Base-by-base conservation (phyloP, 2,888 invertebrate species). In the Synergus gifuensis region DNA sequence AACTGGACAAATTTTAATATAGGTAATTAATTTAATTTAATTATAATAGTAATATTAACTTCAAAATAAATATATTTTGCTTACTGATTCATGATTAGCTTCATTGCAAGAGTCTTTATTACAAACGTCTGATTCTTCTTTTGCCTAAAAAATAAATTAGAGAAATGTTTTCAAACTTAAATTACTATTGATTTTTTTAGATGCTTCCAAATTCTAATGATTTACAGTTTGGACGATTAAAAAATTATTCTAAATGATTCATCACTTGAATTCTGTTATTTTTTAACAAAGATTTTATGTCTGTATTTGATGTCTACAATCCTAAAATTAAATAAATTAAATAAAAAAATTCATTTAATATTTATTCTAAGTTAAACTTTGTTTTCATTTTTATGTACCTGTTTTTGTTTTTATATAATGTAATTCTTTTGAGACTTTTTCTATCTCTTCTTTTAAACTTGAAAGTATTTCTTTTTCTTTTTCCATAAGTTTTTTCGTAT, bases 401-500 rank as follows among this genome's bases (percentile, higher is more conserved):
- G 76, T 44, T 76, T 78, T 28, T 28, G 28, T 28, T 22, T 46
- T 22, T 60, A 14, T 63, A 40, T 67, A 66, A 28, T 16, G 49
- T 40, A 89, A 84, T 67, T 88, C 84, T 62, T 86, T 82, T 73
- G 89, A 58, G 79, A 88, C 80, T 79, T 85, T 87, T 16, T 87
- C 85, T 64, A 90, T 79, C 78, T 89, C 88, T 18, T 76, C 73
- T 80, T 88, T 89, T 64, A 89, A 83, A 54, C 86, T 83, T 14
- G 49, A 76, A 76, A 91, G 83, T 60, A 81, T 84, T 67, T 87
- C 84, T 54, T 85, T 86, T 66, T 89, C 88, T 67, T 86, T 87
- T 80, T 88, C 88, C 85, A 87, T 85, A 44, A 87, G 85, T 44
- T 83, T 78, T 78, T 86, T 87, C 54, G 87, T 86, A 69, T 86